A percentile compares a stretch with the other conserved stretches of the same genome.
Conservation (phyloP, 2,113 vertebrate genomes). For the Talpa occidentalis region DNA sequence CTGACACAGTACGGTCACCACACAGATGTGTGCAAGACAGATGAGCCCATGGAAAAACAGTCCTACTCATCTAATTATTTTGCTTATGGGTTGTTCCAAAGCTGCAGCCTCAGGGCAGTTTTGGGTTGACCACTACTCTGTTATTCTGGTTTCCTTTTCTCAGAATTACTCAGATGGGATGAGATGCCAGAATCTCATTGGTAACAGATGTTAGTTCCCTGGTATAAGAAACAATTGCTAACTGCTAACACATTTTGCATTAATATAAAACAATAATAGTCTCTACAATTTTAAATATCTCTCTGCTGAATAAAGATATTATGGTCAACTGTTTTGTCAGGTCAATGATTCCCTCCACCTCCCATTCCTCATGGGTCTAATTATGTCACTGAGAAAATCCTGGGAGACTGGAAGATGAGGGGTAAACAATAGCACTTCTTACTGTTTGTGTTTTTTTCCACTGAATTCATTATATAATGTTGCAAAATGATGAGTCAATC, state of each 20-base stretch:
- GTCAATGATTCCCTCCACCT: background rate
- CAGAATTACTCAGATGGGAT: slow-evolving; percentile 41
- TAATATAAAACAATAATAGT: slow-evolving; percentile 24
- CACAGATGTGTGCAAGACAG: background rate
- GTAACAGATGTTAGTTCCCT: slow-evolving; percentile 45
- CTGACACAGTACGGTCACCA: background rate
- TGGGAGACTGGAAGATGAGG: background rate
- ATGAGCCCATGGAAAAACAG: background rate
- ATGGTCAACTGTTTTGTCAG: background rate
- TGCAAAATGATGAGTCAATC: slow-evolving; percentile 24
- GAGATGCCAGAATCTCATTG: background rate
- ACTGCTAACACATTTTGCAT: slow-evolving; percentile 32
- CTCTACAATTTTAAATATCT: slow-evolving; percentile 2
- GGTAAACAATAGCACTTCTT: background rate
- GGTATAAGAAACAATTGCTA: slow-evolving; percentile 45
- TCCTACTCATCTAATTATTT: background rate
- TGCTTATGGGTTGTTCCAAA: background rate
- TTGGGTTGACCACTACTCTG: background rate
- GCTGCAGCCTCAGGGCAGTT: background rate
- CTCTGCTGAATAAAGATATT: background rate
- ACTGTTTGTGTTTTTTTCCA: slow-evolving; percentile 3
- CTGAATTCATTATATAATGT: background rate
- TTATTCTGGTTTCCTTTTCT: background rate
- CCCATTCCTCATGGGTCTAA: background rate
- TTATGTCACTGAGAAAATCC: background rate